phyloP scores from a whole-genome alignment of 2,797 vertebrate genomes.

The Halcyon smyrnensis region DNA sequence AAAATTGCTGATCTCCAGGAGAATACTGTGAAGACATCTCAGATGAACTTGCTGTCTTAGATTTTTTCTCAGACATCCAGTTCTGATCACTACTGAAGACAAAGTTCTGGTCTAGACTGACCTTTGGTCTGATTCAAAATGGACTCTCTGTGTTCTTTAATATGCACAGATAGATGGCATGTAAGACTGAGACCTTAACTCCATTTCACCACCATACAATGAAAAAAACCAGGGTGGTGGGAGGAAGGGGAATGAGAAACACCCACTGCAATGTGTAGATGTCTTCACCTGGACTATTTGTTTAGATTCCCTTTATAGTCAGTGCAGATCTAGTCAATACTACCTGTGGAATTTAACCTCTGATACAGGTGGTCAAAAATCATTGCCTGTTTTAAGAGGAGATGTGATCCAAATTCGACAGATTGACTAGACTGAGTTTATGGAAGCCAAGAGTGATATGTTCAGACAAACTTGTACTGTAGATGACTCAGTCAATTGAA shows the following conservation, averaged over 20 bases:
- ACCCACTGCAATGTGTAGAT: background rate
- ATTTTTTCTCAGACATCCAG: background rate
- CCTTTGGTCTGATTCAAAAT: background rate
- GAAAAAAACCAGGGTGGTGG: accelerated
- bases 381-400: slow-evolving; percentile 22
- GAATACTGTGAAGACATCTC: background rate
- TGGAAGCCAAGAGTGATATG: background rate
- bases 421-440: slow-evolving; percentile 31
- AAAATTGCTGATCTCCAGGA: background rate
- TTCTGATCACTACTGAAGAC: background rate
- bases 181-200: background rate
- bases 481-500: slow-evolving; percentile 31
- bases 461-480: slow-evolving; percentile 19
- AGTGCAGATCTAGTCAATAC: background rate
- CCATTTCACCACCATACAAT: background rate
- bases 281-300: background rate
- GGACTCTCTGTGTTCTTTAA: background rate
- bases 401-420: background rate
- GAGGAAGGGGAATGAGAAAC: background rate
- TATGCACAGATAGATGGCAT: background rate
- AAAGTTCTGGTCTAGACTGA: background rate
- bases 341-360: background rate
- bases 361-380: slow-evolving; percentile 22
- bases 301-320: background rate
- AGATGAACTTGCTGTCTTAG: background rate